Evolutionary conservation across 2,797 vertebrate genomes (phyloP).

Genomic region (Premnoplex brunnescens): DNA sequence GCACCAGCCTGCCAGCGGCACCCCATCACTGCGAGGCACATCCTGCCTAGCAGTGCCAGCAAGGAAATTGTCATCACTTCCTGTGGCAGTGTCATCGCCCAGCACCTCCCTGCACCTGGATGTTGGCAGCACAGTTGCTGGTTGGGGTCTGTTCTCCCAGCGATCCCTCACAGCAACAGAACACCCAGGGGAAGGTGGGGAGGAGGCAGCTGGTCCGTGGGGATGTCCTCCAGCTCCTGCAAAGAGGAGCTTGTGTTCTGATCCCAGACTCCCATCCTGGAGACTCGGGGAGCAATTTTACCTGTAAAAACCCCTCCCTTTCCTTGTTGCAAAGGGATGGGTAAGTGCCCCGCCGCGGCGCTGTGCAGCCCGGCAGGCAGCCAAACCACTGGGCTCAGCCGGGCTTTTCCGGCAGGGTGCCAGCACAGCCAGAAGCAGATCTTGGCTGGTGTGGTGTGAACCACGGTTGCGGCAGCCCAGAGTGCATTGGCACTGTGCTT

Average conservation of each 20-base stretch:
- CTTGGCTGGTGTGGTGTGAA: not conserved
- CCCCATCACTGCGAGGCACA: not conserved
- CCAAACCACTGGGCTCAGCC: not conserved
- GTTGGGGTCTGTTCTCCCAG: not conserved
- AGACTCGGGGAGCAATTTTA: not conserved
- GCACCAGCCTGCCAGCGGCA: not conserved
- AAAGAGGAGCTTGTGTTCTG: not conserved
- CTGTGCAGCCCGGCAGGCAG: not conserved
- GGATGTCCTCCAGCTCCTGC: not conserved
- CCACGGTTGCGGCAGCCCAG: accelerated
- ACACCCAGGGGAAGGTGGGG: not conserved
- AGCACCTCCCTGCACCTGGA: not conserved
- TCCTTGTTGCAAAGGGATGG: too few species aligned
- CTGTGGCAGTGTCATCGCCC: not conserved
- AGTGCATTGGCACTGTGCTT: accelerated
- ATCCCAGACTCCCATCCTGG: not conserved
- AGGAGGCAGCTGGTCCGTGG: not conserved
- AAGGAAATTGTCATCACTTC: not conserved
- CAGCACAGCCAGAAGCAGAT: not conserved
- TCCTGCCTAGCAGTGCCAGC: not conserved
- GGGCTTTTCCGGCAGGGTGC: not conserved
- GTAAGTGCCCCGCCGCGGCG: too few species aligned
- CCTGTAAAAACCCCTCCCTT: not conserved
- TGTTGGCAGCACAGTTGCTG: not conserved
- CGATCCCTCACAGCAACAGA: not conserved